Evolutionary conservation across 2,888 invertebrate genomes (phyloP), one percentile per base, ranked within the genome.

Genomic region (Ernsta delagoae): DNA sequence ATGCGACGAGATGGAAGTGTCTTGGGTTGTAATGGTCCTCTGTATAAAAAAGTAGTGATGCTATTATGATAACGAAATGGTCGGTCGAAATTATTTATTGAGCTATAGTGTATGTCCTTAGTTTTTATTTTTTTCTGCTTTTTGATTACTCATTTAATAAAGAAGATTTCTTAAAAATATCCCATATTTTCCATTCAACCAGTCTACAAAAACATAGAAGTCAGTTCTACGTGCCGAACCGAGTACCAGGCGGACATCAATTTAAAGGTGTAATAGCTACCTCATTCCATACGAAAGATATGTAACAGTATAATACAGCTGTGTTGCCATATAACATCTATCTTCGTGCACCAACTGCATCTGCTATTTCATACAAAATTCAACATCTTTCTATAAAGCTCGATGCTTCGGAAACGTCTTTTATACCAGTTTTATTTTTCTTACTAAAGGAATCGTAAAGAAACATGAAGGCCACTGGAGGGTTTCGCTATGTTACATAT

Each of bases 291-390:
- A 65, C 63, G 70, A 70, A 65, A 70, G 70, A 69, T 65, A 77
- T 71, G 75, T 83, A 77, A 16, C 16, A 16, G 16, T 16, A n/a
- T n/a, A n/a, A n/a, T n/a, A n/a, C n/a, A n/a, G n/a, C n/a, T n/a
- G n/a, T n/a, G n/a, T n/a, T n/a, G n/a, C n/a, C n/a, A n/a, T n/a
- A n/a, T n/a, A n/a, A n/a, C n/a, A n/a, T n/a, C n/a, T 76, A 80
- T 83, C 79, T 75, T 75, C 71, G 70, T 72, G 70, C 70, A 70
- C 72, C 66, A 72, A 77, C 77, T 81, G 79, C 79, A 83, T 83
- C 82, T 80, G 80, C 77, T 80, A 79, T 85, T 84, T 85, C 86
- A 87, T 88, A 84, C 83, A 88, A 88, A 85, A 88, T 88, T 86
- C 87, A 88, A 79, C 78, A 75, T 70, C 56, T n/a, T n/a, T 72